Conservation (phyloP, 2,113 vertebrate species). For the Spilogale gracilis region DNA sequence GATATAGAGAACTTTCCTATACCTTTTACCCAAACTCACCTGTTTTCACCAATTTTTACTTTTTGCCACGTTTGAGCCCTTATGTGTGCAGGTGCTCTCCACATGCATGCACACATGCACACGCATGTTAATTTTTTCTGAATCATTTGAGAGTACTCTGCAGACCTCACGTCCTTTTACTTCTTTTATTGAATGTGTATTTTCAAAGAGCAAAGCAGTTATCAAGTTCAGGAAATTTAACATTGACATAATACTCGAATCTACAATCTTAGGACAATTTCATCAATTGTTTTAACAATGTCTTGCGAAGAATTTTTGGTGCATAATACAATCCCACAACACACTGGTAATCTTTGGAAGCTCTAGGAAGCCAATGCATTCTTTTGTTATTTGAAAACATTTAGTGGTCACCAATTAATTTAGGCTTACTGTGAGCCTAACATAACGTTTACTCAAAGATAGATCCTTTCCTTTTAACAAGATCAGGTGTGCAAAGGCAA, state of each 20-base stretch:
- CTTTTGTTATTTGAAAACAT: not conserved
- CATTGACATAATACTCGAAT: not conserved
- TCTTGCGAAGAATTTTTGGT: not conserved
- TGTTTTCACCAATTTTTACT: not conserved
- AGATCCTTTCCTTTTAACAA: not conserved
- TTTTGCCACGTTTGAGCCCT: not conserved
- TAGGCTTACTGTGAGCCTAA: conserved; percentile 23
- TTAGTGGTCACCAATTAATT: not conserved
- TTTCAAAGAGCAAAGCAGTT: conserved; percentile 5
- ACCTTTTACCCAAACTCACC: not conserved
- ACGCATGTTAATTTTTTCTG: not conserved
- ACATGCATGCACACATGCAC: rapidly evolving
- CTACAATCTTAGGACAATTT: not conserved
- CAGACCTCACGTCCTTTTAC: not conserved
- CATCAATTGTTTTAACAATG: not conserved
- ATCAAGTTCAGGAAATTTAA: conserved; percentile 32
- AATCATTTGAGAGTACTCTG: not conserved
- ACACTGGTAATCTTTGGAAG: not conserved
- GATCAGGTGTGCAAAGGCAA: not conserved
- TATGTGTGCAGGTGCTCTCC: rapidly evolving
- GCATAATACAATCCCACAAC: not conserved
- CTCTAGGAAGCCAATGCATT: not conserved
- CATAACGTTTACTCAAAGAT: not conserved
- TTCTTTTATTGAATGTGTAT: not conserved
- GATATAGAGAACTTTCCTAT: not conserved